These are phyloP conservation scores for Manacus vitellinus DNA, from an alignment of 2,113 vertebrate genomes.

Conservation along the genomic window DNA sequence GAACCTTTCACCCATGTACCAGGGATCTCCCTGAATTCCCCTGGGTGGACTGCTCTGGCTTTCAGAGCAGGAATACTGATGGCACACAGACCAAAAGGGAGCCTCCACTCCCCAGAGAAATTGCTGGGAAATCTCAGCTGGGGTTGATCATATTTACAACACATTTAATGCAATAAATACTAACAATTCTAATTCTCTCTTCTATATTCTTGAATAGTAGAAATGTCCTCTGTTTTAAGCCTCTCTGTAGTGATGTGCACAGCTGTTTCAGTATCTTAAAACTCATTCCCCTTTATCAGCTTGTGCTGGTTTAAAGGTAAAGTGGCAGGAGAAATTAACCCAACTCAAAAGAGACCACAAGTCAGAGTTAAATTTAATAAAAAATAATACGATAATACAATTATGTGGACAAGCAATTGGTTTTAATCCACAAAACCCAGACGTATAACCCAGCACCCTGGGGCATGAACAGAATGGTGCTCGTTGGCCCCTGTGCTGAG, in stretches of 20 bases:
- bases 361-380: too few relatives aligned
- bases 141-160: background rate
- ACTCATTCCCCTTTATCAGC: background rate
- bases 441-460: too few relatives aligned
- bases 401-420: too few relatives aligned
- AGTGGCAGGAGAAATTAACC: too few relatives aligned
- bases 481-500: too few relatives aligned
- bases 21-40: background rate
- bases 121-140: background rate
- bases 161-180: background rate
- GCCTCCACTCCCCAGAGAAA: background rate
- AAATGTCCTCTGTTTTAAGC: background rate
- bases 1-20: background rate
- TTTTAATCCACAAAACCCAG: too few relatives aligned
- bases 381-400: too few relatives aligned
- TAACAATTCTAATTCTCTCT: background rate
- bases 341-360: too few relatives aligned
- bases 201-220: background rate
- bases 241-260: background rate
- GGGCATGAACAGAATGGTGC: too few relatives aligned
- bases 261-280: background rate
- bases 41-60: background rate
- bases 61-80: rapidly evolving
- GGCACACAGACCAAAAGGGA: background rate
- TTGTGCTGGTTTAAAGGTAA: background rate